phyloP scores from a whole-genome alignment of 1,140 invertebrate genomes.

The Plutomurus gul region DNA sequence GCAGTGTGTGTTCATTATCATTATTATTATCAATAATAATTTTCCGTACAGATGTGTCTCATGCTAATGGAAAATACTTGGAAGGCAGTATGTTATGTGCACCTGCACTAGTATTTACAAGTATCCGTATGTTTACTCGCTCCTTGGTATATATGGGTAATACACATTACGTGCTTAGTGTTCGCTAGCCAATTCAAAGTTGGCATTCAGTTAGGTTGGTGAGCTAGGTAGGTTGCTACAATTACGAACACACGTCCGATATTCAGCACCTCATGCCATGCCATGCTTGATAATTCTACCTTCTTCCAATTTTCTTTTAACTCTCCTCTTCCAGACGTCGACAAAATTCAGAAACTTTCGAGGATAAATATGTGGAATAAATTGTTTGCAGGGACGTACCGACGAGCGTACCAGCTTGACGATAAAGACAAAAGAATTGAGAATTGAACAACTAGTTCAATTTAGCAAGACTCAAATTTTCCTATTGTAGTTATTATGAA shows the following conservation, averaged over 20 bases:
- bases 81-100: too few relatives aligned
- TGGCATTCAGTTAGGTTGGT: not conserved
- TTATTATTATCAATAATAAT: not conserved
- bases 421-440: too few relatives aligned
- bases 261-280: not conserved
- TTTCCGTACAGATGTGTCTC: not conserved
- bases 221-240: not conserved
- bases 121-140: too few relatives aligned
- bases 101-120: too few relatives aligned
- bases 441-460: too few relatives aligned
- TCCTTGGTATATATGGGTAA: too few relatives aligned
- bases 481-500: too few relatives aligned
- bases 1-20: not conserved
- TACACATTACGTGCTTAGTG: not conserved
- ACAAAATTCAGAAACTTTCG: not conserved
- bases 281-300: not conserved
- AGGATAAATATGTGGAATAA: not conserved
- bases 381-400: too few relatives aligned
- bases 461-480: too few relatives aligned
- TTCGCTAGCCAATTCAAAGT: not conserved
- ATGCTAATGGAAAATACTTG: not conserved
- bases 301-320: not conserved
- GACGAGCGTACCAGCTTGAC: too few relatives aligned
- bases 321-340: not conserved
- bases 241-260: not conserved